A percentile compares a stretch with the other conserved stretches of the same genome.
These are phyloP conservation scores for Zapornia atra DNA, from an alignment of 2,113 vertebrate genomes.

Conservation along the genomic window DNA sequence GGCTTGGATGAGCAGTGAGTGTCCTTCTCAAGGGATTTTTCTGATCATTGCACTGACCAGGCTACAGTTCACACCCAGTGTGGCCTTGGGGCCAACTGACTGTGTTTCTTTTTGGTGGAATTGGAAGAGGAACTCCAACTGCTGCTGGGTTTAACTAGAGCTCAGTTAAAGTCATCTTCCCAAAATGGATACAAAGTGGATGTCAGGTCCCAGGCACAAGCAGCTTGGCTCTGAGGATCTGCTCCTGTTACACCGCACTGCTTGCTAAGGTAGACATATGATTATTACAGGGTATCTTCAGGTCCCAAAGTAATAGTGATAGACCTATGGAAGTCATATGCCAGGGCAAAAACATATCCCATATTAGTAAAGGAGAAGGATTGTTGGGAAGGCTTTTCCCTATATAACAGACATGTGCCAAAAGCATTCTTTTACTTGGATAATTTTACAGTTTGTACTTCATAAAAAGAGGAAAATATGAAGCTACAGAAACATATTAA, in stretches of 20 bases:
- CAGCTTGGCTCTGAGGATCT: not conserved
- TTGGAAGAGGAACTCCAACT: not conserved
- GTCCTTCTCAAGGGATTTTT: not conserved
- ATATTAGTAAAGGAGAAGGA: not conserved
- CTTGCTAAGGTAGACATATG: not conserved
- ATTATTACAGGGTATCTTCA: not conserved
- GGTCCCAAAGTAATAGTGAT: not conserved
- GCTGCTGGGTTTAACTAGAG: not conserved
- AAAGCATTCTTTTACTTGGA: not conserved
- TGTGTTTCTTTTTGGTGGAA: not conserved
- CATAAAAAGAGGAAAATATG: not conserved
- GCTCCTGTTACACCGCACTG: not conserved
- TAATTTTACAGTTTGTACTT: not conserved
- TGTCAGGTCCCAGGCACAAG: not conserved
- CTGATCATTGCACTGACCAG: not conserved
- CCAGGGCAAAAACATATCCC: not conserved
- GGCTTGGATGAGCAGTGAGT: not conserved
- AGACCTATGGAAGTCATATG: not conserved
- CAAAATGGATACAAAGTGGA: not conserved
- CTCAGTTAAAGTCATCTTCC: not conserved
- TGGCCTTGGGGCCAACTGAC: fast-evolving
- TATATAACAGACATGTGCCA: not conserved
- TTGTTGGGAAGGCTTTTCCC: not conserved
- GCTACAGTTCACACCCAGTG: not conserved
- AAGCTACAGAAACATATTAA: not conserved